Evolutionary conservation across 2,113 vertebrate genomes (phyloP).

Genomic region (sheep (Ovis aries)): ARS-UI_Ramb_v3.0 NC_056055.1:223090501-223091000

Average conservation of each 20-base stretch:
- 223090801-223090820: too few relatives aligned
- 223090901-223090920: not conserved
- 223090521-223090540: not conserved
- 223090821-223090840: not conserved
- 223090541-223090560: not conserved
- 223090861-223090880: not conserved
- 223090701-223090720: not conserved
- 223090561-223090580: not conserved
- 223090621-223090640: not conserved
- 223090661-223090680: not conserved
- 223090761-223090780: not conserved
- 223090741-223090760: not conserved
- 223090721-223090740: not conserved
- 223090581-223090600: not conserved
- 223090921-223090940: not conserved
- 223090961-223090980: not conserved
- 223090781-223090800: not conserved
- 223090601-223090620: not conserved
- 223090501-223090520: too few relatives aligned
- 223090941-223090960: not conserved
- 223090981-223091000: not conserved
- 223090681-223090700: not conserved
- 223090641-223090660: not conserved
- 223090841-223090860: not conserved
- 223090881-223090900: not conserved